Conservation (phyloP, 2,797 vertebrate genomes). For the Polyboroides typus region DNA sequence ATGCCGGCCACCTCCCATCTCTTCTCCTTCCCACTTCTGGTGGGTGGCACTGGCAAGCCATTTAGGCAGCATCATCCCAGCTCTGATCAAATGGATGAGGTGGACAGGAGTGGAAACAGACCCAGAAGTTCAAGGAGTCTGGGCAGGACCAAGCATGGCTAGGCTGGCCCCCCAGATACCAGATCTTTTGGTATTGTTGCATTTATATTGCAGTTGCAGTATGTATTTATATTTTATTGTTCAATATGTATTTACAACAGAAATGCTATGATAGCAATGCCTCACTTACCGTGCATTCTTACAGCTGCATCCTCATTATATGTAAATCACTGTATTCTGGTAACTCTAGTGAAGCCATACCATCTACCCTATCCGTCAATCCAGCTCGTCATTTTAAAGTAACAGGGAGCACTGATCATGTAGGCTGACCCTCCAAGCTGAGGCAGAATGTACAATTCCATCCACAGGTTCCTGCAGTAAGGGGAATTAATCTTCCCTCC, state of each 20-base stretch:
- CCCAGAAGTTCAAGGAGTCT: not conserved
- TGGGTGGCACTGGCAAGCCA: not conserved
- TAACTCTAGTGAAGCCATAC: not conserved
- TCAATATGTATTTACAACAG: not conserved
- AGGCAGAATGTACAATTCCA: not conserved
- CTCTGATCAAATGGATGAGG: not conserved
- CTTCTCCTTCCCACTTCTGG: not conserved
- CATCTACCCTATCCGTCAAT: not conserved
- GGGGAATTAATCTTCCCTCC: not conserved
- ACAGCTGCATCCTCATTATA: not conserved
- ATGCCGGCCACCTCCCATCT: not conserved
- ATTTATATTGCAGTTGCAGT: not conserved
- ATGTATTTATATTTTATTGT: not conserved
- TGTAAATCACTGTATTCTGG: not conserved
- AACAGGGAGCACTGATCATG: not conserved
- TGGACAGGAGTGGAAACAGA: not conserved
- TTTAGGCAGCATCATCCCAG: not conserved
- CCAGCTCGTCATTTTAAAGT: not conserved
- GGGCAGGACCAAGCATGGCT: not conserved
- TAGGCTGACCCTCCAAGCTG: not conserved
- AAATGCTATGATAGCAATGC: not conserved
- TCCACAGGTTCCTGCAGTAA: not conserved
- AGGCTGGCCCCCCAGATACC: not conserved
- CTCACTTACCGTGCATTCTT: not conserved
- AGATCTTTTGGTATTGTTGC: not conserved